Percentiles rank a stretch among this genome's conserved stretches.
phyloP scores from a whole-genome alignment of 2,888 invertebrate species.

The Oligia latruncula region DNA sequence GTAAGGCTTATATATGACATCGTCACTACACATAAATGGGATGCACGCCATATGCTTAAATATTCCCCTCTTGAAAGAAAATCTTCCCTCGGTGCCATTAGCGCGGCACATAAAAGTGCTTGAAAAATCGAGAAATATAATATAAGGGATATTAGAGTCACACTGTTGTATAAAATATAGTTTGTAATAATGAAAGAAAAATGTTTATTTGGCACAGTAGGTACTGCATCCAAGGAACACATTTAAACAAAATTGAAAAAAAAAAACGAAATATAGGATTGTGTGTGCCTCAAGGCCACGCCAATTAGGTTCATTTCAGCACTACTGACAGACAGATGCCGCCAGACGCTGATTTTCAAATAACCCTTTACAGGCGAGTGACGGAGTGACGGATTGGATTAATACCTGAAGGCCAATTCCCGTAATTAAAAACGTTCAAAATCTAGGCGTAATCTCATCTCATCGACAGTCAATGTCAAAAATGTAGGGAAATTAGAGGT shows the following conservation, averaged over 20 bases:
- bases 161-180: constrained; percentile 2
- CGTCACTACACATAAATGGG: constrained; percentile 35
- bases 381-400: too few relatives aligned
- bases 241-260: not conserved
- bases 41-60: constrained; percentile 50
- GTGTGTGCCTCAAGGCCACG: not conserved
- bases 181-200: not conserved
- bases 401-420: too few relatives aligned
- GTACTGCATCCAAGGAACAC: not conserved
- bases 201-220: not conserved
- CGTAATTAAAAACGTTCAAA: too few relatives aligned
- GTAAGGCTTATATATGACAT: constrained; percentile 22
- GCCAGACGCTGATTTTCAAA: not conserved
- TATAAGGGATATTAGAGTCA: constrained; percentile 13
- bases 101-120: constrained; percentile 37
- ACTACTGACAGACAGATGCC: not conserved
- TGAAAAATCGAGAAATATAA: constrained; percentile 46
- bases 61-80: constrained; percentile 42
- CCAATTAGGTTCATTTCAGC: not conserved
- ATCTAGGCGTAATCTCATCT: too few relatives aligned
- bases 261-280: not conserved
- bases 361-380: not conserved
- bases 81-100: constrained; percentile 45
- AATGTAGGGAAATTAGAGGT: too few relatives aligned
- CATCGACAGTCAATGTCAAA: too few relatives aligned